phyloP scores from a whole-genome alignment of 2,888 invertebrate genomes.

The Mechanitis mazaeus region DNA sequence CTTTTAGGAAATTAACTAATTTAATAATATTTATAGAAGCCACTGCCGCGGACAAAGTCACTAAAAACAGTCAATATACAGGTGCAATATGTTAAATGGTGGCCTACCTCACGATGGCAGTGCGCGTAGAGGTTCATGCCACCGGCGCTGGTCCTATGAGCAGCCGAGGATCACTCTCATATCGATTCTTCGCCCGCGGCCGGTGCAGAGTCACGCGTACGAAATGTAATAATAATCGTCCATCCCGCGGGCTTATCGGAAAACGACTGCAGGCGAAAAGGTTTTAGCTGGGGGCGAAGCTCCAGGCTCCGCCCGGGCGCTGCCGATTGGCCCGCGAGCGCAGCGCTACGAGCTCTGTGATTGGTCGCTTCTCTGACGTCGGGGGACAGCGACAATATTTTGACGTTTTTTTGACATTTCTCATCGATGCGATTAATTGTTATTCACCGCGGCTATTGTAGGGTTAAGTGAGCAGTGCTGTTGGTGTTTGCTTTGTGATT shows the following conservation, averaged over 20 bases:
- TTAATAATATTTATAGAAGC: too few species aligned
- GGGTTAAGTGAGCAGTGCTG: conserved; percentile 70
- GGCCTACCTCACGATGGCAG: conserved; percentile 74
- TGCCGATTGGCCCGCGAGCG: conserved; percentile 59
- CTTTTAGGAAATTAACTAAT: too few species aligned
- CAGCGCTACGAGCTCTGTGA: background rate
- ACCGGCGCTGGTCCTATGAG: conserved; percentile 31
- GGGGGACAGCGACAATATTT: conserved; percentile 68
- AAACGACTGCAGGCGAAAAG: conserved; percentile 77
- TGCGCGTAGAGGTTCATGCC: conserved; percentile 73
- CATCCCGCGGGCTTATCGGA: conserved; percentile 76
- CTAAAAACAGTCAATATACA: too few species aligned
- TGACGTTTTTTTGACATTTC: conserved; percentile 73
- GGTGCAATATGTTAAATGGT: background rate
- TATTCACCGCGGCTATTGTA: conserved; percentile 73
- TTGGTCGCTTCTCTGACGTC: conserved; percentile 38
- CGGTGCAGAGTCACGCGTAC: conserved; percentile 67
- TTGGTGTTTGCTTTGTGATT: conserved; percentile 24
- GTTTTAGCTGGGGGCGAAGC: conserved; percentile 76
- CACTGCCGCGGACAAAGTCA: too few species aligned
- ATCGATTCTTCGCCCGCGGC: conserved; percentile 68
- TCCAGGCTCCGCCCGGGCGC: conserved; percentile 70
- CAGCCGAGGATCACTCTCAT: conserved; percentile 35
- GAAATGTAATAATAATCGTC: conserved; percentile 73
- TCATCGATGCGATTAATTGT: conserved; percentile 72